phyloP scores from a whole-genome alignment of 2,888 invertebrate genomes.

The Drosophila falleni region DNA sequence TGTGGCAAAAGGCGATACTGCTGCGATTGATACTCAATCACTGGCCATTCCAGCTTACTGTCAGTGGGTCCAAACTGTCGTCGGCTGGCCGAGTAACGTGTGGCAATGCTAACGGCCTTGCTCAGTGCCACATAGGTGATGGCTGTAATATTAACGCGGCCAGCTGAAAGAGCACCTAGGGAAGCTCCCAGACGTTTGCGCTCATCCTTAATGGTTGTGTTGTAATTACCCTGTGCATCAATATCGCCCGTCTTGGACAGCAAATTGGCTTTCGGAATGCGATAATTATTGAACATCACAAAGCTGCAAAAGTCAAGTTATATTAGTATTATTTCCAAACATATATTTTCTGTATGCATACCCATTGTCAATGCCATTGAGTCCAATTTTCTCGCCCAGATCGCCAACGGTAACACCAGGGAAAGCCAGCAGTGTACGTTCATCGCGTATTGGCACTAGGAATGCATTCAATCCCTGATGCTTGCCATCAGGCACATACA shows the following conservation, averaged over 20 bases:
- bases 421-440: slow-evolving; percentile 89
- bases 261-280: slow-evolving; percentile 91
- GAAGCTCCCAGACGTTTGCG: slow-evolving; percentile 94
- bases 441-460: slow-evolving; percentile 93
- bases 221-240: slow-evolving; percentile 92
- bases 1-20: slow-evolving; percentile 93
- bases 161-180: slow-evolving; percentile 92
- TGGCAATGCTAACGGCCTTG: slow-evolving; percentile 92
- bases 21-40: slow-evolving; percentile 97
- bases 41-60: slow-evolving; percentile 89
- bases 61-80: slow-evolving; percentile 94
- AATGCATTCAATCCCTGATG: slow-evolving; percentile 95
- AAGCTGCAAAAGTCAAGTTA: slow-evolving; percentile 86
- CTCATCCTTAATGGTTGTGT: slow-evolving; percentile 92
- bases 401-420: slow-evolving; percentile 95
- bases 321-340: background rate
- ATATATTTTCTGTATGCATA: slow-evolving; percentile 73
- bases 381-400: slow-evolving; percentile 95
- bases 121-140: slow-evolving; percentile 88
- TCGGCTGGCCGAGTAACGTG: slow-evolving; percentile 94
- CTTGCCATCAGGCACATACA: slow-evolving; percentile 91
- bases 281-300: slow-evolving; percentile 92
- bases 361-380: slow-evolving; percentile 98
- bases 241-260: slow-evolving; percentile 95
- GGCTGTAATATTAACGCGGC: slow-evolving; percentile 91